phyloP scores from a whole-genome alignment of 2,113 vertebrate genomes.

The Oreotrochilus melanogaster region DNA sequence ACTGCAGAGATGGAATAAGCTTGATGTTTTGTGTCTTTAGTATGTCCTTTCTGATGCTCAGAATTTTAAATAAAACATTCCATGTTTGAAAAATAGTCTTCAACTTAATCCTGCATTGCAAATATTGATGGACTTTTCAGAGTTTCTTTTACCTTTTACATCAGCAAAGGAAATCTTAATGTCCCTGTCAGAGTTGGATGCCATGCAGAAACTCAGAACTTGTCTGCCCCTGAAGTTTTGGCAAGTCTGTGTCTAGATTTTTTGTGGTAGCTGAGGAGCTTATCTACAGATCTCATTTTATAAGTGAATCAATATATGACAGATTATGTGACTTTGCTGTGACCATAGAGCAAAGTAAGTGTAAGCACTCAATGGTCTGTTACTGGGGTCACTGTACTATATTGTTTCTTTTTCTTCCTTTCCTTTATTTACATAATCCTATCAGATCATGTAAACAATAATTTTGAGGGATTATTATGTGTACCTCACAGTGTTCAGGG shows the following conservation, averaged over 20 bases:
- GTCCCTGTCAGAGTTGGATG: not conserved
- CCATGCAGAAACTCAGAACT: not conserved
- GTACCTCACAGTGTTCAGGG: not conserved
- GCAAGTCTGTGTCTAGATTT: not conserved
- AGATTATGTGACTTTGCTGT: not conserved
- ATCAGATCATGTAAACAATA: not conserved
- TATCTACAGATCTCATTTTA: not conserved
- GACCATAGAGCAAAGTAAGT: not conserved
- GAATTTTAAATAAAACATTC: not conserved
- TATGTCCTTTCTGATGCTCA: not conserved
- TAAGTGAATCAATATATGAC: not conserved
- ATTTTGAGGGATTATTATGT: not conserved
- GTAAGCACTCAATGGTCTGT: not conserved
- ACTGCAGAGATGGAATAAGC: not conserved
- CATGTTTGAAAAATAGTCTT: not conserved
- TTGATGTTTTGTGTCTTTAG: not conserved
- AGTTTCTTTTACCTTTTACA: not conserved
- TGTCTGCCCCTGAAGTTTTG: not conserved
- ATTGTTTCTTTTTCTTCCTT: not conserved
- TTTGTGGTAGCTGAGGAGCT: not conserved
- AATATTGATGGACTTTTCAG: not conserved
- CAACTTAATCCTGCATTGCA: not conserved
- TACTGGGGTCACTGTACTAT: not conserved
- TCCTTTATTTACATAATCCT: not conserved
- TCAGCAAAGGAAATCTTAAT: not conserved